These are phyloP conservation scores for Caenorhabditis auriculariae DNA, from an alignment of 2,888 invertebrate species.

Conservation along the genomic window DNA sequence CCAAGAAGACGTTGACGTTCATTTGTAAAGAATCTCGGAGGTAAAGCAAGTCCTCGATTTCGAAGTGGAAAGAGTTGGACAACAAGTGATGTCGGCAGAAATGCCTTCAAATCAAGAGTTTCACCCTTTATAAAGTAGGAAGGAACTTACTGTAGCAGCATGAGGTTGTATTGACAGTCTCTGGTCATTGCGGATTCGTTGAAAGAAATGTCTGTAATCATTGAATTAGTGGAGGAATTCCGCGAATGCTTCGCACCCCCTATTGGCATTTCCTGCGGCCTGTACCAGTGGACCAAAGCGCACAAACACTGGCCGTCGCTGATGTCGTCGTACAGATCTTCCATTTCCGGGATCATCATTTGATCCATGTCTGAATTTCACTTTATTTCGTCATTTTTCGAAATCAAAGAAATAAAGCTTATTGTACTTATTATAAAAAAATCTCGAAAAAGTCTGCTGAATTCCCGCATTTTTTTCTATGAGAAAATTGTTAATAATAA, in stretches of 20 bases:
- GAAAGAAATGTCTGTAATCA: conserved; percentile 65
- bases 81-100: conserved; percentile 64
- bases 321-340: conserved; percentile 63
- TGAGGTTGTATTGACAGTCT: conserved; percentile 66
- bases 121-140: not conserved
- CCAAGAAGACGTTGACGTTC: conserved; percentile 64
- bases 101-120: conserved; percentile 33
- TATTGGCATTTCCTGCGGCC: conserved; percentile 49
- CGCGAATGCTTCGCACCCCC: conserved; percentile 27
- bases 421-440: not conserved
- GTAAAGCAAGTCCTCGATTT: conserved; percentile 66
- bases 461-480: no score
- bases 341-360: conserved; percentile 60
- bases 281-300: conserved; percentile 58
- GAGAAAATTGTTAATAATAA: no score
- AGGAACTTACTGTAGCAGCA: conserved; percentile 58
- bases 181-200: conserved; percentile 65
- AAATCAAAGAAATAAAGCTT: not conserved
- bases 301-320: conserved; percentile 62
- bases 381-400: not conserved
- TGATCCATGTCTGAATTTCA: conserved; percentile 13
- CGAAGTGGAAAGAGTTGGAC: conserved; percentile 65
- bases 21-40: conserved; percentile 61
- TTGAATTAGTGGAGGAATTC: no score
- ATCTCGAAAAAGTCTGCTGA: no score